phyloP scores from a whole-genome alignment of 2,888 invertebrate genomes.

The Nymphalis urticae region DNA sequence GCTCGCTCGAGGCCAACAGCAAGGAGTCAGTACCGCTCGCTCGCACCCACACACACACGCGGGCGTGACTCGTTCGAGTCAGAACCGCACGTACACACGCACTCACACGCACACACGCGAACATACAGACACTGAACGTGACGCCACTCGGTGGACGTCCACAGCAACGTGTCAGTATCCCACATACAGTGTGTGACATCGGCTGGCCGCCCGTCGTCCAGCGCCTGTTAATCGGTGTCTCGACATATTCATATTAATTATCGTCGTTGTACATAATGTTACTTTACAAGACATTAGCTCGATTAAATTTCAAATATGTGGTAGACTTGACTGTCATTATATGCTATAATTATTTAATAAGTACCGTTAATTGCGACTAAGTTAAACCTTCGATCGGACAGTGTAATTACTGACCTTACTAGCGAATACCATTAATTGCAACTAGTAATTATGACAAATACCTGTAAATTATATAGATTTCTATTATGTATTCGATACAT shows the following conservation, averaged over 20 bases:
- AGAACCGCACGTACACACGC: too few relatives aligned
- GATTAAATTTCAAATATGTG: too few relatives aligned
- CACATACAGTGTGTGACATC: conserved; percentile 89
- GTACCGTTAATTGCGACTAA: not conserved
- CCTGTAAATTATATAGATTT: too few relatives aligned
- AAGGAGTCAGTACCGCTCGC: conserved; percentile 86
- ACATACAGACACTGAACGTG: conserved; percentile 57
- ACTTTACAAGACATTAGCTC: too few relatives aligned
- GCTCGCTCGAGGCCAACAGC: conserved; percentile 93
- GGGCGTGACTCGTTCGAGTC: too few relatives aligned
- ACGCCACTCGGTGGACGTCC: conserved; percentile 92
- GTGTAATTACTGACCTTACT: not conserved
- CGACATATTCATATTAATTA: too few relatives aligned
- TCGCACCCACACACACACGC: not conserved
- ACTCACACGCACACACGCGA: not conserved
- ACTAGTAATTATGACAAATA: not conserved
- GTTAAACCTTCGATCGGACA: not conserved
- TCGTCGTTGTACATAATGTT: too few relatives aligned
- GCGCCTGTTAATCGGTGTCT: conserved; percentile 63
- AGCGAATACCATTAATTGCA: too few relatives aligned
- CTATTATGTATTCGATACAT: too few relatives aligned
- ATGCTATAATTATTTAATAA: not conserved
- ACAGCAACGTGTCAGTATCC: conserved; percentile 91
- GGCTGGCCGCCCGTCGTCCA: conserved; percentile 94
- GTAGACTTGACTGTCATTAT: not conserved